Conservation (phyloP, 2,113 vertebrate species). For the Seriola aureovittata region DNA sequence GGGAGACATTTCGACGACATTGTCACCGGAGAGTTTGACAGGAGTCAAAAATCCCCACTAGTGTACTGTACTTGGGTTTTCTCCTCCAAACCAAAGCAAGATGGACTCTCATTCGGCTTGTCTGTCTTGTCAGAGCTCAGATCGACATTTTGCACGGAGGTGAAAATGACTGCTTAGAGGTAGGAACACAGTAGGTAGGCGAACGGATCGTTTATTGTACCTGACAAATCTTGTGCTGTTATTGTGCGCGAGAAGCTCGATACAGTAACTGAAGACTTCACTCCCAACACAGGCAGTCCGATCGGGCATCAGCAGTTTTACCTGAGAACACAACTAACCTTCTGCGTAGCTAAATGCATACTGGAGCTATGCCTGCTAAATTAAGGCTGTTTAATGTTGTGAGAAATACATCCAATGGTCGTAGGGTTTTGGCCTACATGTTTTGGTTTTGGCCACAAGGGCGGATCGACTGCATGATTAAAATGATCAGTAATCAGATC, state of each 20-base stretch:
- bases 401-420: conserved; percentile 54
- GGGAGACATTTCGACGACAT: conserved; percentile 70
- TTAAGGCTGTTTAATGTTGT: conserved; percentile 13
- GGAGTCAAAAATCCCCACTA: conserved; percentile 81
- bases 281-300: conserved; percentile 49
- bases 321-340: conserved; percentile 75
- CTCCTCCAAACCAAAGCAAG: conserved; percentile 89
- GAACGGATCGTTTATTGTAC: conserved; percentile 12
- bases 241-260: conserved; percentile 16
- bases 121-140: conserved; percentile 92
- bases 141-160: conserved; percentile 95
- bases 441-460: conserved; percentile 62
- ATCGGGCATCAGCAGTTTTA: conserved; percentile 75
- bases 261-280: conserved; percentile 19
- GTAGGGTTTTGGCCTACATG: conserved; percentile 65
- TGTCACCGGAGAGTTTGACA: conserved; percentile 87
- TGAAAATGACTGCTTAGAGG: conserved; percentile 85
- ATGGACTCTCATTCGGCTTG: conserved; percentile 93
- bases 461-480: conserved; percentile 65
- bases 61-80: conserved; percentile 86
- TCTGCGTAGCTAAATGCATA: conserved; percentile 50
- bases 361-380: conserved; percentile 37
- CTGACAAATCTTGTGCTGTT: conserved; percentile 24
- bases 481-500: conserved; percentile 64
- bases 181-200: conserved; percentile 11